Evolutionary conservation across 2,888 invertebrate species (phyloP).

Genomic region (Acleris laterana): DNA sequence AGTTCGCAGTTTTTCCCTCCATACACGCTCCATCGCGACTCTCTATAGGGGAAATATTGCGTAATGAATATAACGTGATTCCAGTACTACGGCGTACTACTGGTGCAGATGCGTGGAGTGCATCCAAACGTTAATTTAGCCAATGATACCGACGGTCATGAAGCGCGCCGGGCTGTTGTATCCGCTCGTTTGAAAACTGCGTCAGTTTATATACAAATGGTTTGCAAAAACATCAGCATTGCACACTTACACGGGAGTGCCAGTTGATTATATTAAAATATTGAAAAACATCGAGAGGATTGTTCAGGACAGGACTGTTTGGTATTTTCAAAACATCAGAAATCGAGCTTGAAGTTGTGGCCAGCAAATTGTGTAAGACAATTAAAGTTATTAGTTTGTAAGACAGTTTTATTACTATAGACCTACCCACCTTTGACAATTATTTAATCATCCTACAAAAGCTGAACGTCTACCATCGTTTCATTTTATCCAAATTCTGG

Average conservation of each 20-base stretch:
- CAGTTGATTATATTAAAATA: neutral
- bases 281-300: neutral
- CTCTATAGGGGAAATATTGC: constrained; percentile 67
- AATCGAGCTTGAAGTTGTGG: neutral
- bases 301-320: neutral
- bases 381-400: neutral
- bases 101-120: constrained; percentile 45
- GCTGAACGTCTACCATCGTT: neutral
- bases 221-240: neutral
- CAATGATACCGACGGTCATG: constrained; percentile 46
- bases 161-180: constrained; percentile 28
- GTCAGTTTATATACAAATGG: neutral
- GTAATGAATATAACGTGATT: constrained; percentile 72
- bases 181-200: constrained; percentile 4
- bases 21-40: constrained; percentile 73
- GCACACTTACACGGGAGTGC: neutral
- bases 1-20: constrained; percentile 74
- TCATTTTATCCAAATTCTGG: constrained; percentile 1
- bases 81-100: constrained; percentile 40
- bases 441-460: neutral
- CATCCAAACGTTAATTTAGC: constrained; percentile 55
- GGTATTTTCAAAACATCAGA: neutral
- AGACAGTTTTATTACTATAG: neutral
- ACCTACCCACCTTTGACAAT: neutral
- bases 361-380: neutral